Evolutionary conservation across 1,140 invertebrate genomes (phyloP).

Genomic region (Polypedilum vanderplanki): DNA sequence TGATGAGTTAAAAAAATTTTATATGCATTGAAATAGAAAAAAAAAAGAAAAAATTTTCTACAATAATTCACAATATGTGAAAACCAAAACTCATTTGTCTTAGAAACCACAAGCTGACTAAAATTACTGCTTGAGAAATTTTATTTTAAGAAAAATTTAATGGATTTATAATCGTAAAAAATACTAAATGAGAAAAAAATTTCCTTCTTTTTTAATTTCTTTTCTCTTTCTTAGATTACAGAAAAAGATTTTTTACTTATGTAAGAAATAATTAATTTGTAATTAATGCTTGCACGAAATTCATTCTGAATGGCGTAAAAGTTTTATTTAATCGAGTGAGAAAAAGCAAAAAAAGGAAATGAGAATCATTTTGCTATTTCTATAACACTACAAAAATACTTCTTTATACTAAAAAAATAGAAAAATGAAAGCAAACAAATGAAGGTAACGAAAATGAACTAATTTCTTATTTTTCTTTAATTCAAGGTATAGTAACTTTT

Average conservation of each 20-base stretch:
- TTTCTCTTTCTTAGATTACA: neutral
- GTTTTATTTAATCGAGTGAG: neutral
- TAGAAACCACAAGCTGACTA: neutral
- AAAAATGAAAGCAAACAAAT: neutral
- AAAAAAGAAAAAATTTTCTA: neutral
- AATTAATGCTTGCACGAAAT: conserved; percentile 4
- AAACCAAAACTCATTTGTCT: neutral
- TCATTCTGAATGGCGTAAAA: neutral
- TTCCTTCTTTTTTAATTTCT: neutral
- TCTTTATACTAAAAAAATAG: too few relatives aligned
- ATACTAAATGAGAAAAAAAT: neutral
- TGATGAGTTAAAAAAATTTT: neutral
- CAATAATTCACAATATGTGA: neutral
- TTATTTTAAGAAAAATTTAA: neutral
- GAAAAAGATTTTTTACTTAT: conserved; percentile 7
- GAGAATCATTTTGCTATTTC: neutral
- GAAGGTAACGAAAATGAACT: neutral
- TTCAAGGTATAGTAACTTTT: too few relatives aligned
- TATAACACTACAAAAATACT: neutral
- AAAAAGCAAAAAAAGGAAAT: neutral
- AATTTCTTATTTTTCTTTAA: neutral
- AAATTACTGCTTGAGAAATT: neutral
- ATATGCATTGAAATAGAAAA: neutral
- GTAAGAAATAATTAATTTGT: conserved; percentile 19
- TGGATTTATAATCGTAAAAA: conserved; percentile 13